Percentiles rank a stretch among this genome's conserved stretches.
Evolutionary conservation across 1,140 invertebrate species (phyloP).

Genomic region (Neotoxoptera formosana): DNA sequence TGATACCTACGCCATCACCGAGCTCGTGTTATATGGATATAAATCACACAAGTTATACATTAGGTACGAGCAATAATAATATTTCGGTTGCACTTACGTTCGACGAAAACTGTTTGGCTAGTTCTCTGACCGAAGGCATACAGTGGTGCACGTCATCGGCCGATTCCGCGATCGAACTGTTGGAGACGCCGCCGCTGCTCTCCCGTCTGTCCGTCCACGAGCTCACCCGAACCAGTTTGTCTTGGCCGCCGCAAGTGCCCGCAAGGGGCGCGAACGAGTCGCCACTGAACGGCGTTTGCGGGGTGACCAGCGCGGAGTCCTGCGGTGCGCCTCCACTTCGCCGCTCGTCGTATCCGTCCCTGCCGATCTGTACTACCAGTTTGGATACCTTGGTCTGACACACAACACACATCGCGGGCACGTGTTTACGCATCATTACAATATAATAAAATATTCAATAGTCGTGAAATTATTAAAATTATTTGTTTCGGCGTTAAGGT

Average conservation of each 20-base stretch:
- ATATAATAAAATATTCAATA: neutral
- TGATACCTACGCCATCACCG: too few relatives aligned
- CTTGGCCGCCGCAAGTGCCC: conserved; percentile 12
- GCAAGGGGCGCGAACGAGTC: neutral
- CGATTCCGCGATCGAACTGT: neutral
- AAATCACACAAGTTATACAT: too few relatives aligned
- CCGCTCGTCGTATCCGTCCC: neutral
- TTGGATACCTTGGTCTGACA: conserved; percentile 41
- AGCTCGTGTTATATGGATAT: too few relatives aligned
- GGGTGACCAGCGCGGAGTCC: neutral
- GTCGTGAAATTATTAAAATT: neutral
- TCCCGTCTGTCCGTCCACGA: conserved; percentile 56
- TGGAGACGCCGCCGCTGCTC: neutral
- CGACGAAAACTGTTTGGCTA: conserved; percentile 61
- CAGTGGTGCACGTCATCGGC: conserved; percentile 3
- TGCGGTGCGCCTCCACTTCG: neutral
- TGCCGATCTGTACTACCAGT: neutral
- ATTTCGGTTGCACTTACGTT: neutral
- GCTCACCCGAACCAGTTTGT: conserved; percentile 35
- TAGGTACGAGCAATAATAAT: too few relatives aligned
- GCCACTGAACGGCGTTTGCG: neutral
- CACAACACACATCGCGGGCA: conserved; percentile 4
- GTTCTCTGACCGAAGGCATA: conserved; percentile 61
- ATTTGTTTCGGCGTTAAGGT: neutral
- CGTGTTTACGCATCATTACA: conserved; percentile 29